phyloP scores from a whole-genome alignment of 2,113 vertebrate genomes.

The Ceyx melanurus region DNA sequence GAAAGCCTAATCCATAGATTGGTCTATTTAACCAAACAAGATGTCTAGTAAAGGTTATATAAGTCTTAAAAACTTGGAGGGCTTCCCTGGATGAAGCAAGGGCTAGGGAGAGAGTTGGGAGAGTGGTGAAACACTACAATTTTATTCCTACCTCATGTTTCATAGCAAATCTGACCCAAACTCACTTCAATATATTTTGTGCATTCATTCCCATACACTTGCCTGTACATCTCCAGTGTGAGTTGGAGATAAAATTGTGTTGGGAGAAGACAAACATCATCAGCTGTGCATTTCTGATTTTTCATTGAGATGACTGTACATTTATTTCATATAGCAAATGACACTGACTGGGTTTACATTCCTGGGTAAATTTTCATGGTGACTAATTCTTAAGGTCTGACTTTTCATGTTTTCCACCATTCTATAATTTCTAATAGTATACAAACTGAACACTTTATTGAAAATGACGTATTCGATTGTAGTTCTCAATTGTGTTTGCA shows the following conservation, averaged over 20 bases:
- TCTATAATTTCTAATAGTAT: not conserved
- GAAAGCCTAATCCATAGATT: not conserved
- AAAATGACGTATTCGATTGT: not conserved
- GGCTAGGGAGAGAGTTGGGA: accelerated
- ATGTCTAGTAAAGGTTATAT: not conserved
- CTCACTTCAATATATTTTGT: not conserved
- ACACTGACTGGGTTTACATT: not conserved
- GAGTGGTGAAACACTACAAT: not conserved
- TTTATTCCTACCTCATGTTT: not conserved
- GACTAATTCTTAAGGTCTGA: not conserved
- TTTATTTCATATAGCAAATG: not conserved
- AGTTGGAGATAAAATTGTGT: not conserved
- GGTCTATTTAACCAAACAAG: not conserved
- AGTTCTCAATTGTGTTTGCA: not conserved
- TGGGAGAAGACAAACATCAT: not conserved
- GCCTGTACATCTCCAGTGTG: not conserved
- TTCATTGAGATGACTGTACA: not conserved
- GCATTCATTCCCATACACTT: not conserved
- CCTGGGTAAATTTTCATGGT: not conserved
- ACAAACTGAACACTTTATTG: not conserved
- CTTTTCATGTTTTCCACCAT: not conserved
- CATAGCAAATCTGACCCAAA: not conserved
- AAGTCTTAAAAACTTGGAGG: not conserved
- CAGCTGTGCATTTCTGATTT: not conserved
- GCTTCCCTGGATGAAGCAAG: not conserved